These are phyloP conservation scores for Euclidia mi DNA, from an alignment of 2,888 invertebrate genomes.

Conservation along the genomic window DNA sequence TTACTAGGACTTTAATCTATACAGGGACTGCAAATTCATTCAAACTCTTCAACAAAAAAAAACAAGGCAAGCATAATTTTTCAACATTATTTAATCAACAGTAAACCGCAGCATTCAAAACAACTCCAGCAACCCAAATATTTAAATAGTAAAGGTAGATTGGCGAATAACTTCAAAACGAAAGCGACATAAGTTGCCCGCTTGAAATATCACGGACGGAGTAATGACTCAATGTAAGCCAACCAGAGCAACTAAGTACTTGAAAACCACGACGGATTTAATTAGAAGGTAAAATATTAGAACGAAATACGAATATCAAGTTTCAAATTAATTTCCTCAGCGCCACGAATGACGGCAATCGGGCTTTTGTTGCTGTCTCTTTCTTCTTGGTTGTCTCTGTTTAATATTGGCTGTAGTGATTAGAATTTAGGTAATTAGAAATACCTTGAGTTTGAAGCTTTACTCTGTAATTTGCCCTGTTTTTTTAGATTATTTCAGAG, in stretches of 20 bases:
- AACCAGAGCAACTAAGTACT: constrained; percentile 28
- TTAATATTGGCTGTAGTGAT: constrained; percentile 34
- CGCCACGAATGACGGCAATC: constrained; percentile 38
- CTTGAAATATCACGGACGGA: constrained; percentile 31
- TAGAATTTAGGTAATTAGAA: constrained; percentile 24
- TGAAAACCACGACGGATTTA: constrained; percentile 47
- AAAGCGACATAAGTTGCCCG: constrained; percentile 17
- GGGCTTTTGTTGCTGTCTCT: constrained; percentile 32
- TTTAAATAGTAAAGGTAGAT: constrained; percentile 22
- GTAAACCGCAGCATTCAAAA: constrained; percentile 7
- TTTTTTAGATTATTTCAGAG: background rate
- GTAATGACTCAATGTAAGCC: constrained; percentile 23
- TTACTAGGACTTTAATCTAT: no score
- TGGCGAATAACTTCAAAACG: constrained; percentile 22
- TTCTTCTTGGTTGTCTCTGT: constrained; percentile 31
- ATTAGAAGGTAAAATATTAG: constrained; percentile 55
- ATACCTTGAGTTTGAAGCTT: background rate
- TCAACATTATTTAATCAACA: background rate
- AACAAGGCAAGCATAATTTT: background rate
- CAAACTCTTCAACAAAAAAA: background rate
- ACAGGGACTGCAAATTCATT: no score
- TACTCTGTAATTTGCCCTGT: background rate
- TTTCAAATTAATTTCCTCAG: constrained; percentile 46
- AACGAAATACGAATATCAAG: constrained; percentile 43
- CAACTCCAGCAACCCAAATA: constrained; percentile 4